Conservation (phyloP, 2,888 invertebrate genomes). For the Cepaea hortensis region DNA sequence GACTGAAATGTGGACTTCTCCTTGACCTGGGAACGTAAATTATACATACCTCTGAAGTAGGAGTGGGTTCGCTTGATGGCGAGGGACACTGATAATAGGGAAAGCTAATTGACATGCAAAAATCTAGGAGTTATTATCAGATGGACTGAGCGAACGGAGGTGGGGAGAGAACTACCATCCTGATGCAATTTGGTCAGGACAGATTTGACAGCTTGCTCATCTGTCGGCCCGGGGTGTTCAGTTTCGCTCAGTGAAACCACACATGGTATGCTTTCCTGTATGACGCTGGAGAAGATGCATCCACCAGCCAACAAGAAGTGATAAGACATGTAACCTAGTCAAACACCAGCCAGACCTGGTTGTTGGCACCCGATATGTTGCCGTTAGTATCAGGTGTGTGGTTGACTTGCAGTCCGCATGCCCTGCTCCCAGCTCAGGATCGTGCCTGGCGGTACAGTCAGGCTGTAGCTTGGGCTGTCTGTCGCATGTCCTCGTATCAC, state of each 20-base stretch:
- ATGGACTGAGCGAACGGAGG: too few relatives aligned
- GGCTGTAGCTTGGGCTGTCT: too few relatives aligned
- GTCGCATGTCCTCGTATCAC: too few relatives aligned
- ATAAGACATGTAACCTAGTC: neutral
- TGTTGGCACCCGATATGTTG: too few relatives aligned
- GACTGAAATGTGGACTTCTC: too few relatives aligned
- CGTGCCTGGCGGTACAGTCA: neutral
- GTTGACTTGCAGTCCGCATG: neutral
- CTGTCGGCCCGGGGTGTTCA: neutral
- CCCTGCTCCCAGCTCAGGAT: constrained; percentile 8
- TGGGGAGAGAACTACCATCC: too few relatives aligned
- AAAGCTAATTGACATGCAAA: too few relatives aligned
- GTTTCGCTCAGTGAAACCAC: neutral
- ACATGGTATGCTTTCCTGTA: neutral
- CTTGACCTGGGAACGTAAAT: too few relatives aligned
- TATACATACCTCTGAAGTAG: too few relatives aligned
- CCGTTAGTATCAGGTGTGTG: neutral
- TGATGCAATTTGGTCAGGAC: neutral
- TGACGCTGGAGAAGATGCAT: neutral
- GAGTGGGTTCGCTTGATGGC: too few relatives aligned
- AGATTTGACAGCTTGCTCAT: neutral
- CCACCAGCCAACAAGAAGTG: neutral
- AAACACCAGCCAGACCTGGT: neutral
- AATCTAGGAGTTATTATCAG: too few relatives aligned
- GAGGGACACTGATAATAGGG: too few relatives aligned